Base-by-base conservation (phyloP, 2,797 vertebrate species). In the Alcedo atthis region DNA sequence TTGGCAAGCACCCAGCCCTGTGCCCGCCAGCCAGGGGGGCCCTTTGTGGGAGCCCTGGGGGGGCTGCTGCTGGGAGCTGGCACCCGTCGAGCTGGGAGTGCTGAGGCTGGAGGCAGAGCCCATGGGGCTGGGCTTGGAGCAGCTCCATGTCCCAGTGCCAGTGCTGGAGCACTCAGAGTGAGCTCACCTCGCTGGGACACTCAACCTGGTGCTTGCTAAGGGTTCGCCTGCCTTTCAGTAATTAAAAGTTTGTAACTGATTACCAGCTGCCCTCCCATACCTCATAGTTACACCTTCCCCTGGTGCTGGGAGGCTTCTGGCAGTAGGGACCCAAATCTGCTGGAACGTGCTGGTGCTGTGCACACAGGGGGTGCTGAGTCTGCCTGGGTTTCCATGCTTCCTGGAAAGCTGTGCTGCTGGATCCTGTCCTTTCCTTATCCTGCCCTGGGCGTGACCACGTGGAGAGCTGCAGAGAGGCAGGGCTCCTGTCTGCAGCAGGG, bases 161-260 rank as follows among this genome's bases (percentile, higher is more conserved):
- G 69, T 21, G 55, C 30, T 9, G 42, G 66, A 73, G 79, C 62
- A 80, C 74, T 43, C 43, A 6, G 6, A 7, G 6, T 2, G 22
- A 48, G 55, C 53, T 73, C 80, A 17, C 70, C n/a, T 55, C 2
- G 0, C 68, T 22, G 33, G 35, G n/a, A 78, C n/a, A 10, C 33
- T 33, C 12, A 2, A 57, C 25, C 40, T 32, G 30, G 6, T 64
- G 17, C 84, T 77, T 62, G 43, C 74, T 26, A 2, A 57, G 90
- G 82, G 63, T 35, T 84, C 26, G 25, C 43, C 53, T 76, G 67
- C 55, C 81, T 69, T 64, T 45, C 62, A 9, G 78, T 86, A 81
- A 92, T 89, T 69, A 90, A 17, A 58, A 49, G 37, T 81, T 90
- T 53, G 24, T 69, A 58, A 61, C 37, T 88, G 73, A 84, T 84